Evolutionary conservation across 2,113 vertebrate species (phyloP), one percentile per base, ranked within the genome.

Genomic region (Hippoglossus stenolepis): DNA sequence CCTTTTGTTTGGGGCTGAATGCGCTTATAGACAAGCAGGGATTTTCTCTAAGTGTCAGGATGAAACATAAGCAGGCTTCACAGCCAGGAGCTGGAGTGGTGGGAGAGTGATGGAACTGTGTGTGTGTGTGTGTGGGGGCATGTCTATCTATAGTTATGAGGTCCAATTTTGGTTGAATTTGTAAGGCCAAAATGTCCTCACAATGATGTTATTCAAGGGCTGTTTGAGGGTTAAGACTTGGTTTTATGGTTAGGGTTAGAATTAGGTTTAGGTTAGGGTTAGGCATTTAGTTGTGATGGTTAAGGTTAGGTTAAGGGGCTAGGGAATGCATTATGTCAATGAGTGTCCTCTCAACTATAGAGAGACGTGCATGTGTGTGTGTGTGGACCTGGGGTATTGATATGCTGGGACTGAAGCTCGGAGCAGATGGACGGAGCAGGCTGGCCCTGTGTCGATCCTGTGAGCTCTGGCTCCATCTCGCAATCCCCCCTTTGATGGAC

Each of bases 351-450:
- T 2, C 12, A 13, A 43, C 40, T 43, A 43, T 43, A 13, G 40
- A 43, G 40, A 43, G 10, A 13, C 2, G 2, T 43, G 40, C 38
- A 40, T 12, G 62, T 43, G 62, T 21, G 18, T 40, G 45, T 28
- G 26, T 7, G 35, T 79, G 70, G 73, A 82, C 69, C n/a, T 70
- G 78, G 76, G 75, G 83, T 89, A 86, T 92, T 91, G 90, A 91
- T 91, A 89, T 93, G 90, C 90, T 84, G 90, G 88, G 84, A 93
- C 87, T 85, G 89, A 85, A 80, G 87, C 86, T 87, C 21, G 15
- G 88, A 92, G 89, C 93, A 93, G 93, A 93, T 93, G 93, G 93
- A 92, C 91, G 43, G 88, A 90, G 86, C 87, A 88, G 86, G 75
- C 87, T 90, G 92, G 90, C 84, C 89, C 80, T 74, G 82, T 87